Evolutionary conservation across 2,113 vertebrate genomes (phyloP), one percentile per base, ranked within the genome.

Genomic region (Corythornis madagascariensis): DNA sequence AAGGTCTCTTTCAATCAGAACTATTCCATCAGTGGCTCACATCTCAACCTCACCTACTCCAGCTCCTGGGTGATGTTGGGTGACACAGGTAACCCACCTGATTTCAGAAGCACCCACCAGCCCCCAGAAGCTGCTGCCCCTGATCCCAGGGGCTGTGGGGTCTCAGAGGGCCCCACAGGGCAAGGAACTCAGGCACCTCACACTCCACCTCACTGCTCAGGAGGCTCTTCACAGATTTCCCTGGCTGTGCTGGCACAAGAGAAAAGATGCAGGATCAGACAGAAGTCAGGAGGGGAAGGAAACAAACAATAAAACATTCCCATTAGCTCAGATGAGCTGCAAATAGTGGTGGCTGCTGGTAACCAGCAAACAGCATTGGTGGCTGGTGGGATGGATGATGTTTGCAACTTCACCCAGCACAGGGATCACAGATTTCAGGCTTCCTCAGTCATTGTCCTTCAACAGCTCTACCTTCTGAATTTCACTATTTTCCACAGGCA

Each of bases 151-250:
- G 12, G 57, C 25, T 6, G 1, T 18, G 2, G 48, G 52, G 15
- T 13, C 52, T 6, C 24, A 28, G 26, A 1, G 50, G 42, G 29
- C 29, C 69, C 29, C 57, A 4, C 1, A 2, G 16, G 52, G n/a
- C 18, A 6, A 19, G 59, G n/a, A n/a, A 29, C 18, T 28, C 42
- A 6, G 47, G 33, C 60, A 8, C 21, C 21, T 35, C 33, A 10
- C 1, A 3, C 20, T 1, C 22, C 4, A 12, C 11, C 3, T 15
- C 48, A 38, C 38, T 38, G 38, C 38, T 38, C 38, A 29, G 47
- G 29, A 38, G 22, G 13, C 12, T 35, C 33, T 56, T 10, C 33
- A 1, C 2, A 0, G 11, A 1, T 25, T 56, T 4, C 69, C n/a
- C 25, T 0, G 40, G 7, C 7, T 13, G 1, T 1, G 6, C 0